These are phyloP conservation scores for Agrochola lychnidis DNA, from an alignment of 2,888 invertebrate genomes.

Conservation along the genomic window DNA sequence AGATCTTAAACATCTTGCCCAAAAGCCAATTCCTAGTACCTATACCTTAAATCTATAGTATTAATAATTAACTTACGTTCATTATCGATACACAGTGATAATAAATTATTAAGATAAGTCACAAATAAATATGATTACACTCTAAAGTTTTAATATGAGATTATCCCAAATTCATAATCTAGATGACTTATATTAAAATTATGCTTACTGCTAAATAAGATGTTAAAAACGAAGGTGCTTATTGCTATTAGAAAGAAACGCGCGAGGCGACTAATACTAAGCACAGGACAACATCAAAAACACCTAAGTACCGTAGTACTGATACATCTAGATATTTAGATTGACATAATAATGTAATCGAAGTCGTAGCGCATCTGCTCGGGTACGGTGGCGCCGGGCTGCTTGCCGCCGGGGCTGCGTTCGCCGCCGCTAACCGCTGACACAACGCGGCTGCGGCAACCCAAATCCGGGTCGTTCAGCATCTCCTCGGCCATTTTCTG, in stretches of 20 bases:
- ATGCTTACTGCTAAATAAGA: background rate
- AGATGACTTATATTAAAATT: background rate
- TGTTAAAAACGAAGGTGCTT: background rate
- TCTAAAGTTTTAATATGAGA: background rate
- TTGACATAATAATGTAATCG: conserved; percentile 27
- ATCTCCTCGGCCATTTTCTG: conserved; percentile 20
- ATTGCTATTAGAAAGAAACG: background rate
- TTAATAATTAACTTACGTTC: background rate
- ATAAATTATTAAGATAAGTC: background rate
- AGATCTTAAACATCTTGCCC: background rate
- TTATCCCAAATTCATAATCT: conserved; percentile 1
- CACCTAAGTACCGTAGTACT: background rate
- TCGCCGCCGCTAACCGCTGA: conserved; percentile 14
- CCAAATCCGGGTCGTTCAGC: conserved; percentile 49
- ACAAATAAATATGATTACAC: background rate
- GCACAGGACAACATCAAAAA: background rate
- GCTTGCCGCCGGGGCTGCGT: background rate
- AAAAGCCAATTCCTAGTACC: background rate
- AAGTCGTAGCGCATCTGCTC: background rate
- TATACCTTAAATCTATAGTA: background rate
- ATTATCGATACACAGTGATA: background rate
- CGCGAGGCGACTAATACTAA: background rate
- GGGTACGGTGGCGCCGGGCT: background rate
- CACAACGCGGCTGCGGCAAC: conserved; percentile 24
- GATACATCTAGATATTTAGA: conserved; percentile 7